Evolutionary conservation across 2,888 invertebrate genomes (phyloP).

Genomic region (Mantis religiosa): DNA sequence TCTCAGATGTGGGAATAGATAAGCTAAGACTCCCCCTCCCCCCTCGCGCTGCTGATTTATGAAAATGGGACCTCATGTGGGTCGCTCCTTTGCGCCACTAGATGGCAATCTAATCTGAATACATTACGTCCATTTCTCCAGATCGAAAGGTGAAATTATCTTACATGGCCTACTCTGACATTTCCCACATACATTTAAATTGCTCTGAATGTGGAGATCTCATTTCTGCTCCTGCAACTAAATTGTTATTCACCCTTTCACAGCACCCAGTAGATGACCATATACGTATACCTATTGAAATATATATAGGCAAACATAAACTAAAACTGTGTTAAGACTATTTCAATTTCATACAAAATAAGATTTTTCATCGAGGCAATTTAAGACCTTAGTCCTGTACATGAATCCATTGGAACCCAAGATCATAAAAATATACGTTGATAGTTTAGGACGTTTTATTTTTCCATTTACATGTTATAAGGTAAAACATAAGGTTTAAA

Average conservation of each 20-base stretch:
- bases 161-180: neutral
- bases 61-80: conserved; percentile 3
- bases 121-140: neutral
- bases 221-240: neutral
- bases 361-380: neutral
- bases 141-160: neutral
- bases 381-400: neutral
- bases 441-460: neutral
- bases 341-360: neutral
- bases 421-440: neutral
- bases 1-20: neutral
- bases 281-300: neutral
- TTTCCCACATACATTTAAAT: neutral
- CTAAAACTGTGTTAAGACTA: neutral
- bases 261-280: neutral
- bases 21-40: too few species aligned
- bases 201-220: neutral
- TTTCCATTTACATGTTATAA: neutral
- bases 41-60: neutral
- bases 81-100: neutral
- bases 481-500: too few species aligned
- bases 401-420: neutral
- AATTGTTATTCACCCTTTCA: neutral
- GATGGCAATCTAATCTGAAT: neutral
- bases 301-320: neutral